phyloP scores from a whole-genome alignment of 2,113 vertebrate genomes.

The Pyxicephalus adspersus region DNA sequence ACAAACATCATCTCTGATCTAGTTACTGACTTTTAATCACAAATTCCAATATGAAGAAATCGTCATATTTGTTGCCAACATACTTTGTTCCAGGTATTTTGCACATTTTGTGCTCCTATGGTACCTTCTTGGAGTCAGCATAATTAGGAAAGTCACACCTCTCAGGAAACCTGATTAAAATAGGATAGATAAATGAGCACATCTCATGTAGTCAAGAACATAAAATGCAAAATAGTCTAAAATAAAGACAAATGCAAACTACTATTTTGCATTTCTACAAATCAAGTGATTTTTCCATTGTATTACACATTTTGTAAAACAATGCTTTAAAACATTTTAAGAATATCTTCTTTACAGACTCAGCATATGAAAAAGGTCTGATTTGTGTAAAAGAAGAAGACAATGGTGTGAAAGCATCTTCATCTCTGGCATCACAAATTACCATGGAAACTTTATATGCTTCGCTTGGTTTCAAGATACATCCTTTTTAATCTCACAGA shows the following conservation, averaged over 20 bases:
- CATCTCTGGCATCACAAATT: too few relatives aligned
- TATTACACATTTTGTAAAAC: background rate
- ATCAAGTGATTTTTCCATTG: background rate
- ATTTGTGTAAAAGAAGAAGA: too few relatives aligned
- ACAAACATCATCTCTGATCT: too few relatives aligned
- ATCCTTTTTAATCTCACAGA: too few relatives aligned
- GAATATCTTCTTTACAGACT: too few relatives aligned
- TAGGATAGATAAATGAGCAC: slow-evolving; percentile 24
- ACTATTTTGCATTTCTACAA: background rate
- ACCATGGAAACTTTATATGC: too few relatives aligned
- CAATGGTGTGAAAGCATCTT: too few relatives aligned
- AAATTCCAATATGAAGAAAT: too few relatives aligned
- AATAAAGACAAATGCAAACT: background rate
- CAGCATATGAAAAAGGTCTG: too few relatives aligned
- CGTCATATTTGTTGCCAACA: too few relatives aligned
- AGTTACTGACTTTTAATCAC: too few relatives aligned
- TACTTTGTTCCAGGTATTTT: background rate
- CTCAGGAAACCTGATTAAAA: background rate
- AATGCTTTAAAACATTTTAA: slow-evolving; percentile 13
- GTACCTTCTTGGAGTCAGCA: background rate
- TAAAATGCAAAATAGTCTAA: background rate
- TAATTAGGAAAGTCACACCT: slow-evolving; percentile 33
- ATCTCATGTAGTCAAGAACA: background rate
- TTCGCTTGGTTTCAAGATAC: too few relatives aligned
- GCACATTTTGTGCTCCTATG: background rate